These are phyloP conservation scores for Suncus etruscus DNA, from an alignment of 2,113 vertebrate genomes.

Conservation along the genomic window DNA sequence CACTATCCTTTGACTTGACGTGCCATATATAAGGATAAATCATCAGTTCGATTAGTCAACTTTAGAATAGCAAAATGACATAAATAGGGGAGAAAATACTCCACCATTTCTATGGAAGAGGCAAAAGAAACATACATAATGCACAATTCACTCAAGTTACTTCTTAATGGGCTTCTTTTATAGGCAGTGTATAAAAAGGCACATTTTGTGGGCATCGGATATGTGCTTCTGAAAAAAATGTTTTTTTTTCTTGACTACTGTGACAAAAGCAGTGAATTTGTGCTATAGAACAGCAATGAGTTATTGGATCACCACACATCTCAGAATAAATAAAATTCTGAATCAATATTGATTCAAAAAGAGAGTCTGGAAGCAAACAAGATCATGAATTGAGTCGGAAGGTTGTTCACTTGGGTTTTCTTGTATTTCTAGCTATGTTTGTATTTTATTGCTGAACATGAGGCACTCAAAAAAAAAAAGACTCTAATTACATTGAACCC, in stretches of 20 bases:
- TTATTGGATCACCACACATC: constrained; percentile 66
- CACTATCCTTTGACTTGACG: background rate
- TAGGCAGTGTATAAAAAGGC: constrained; percentile 48
- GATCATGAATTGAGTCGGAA: constrained; percentile 63
- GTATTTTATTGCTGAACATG: constrained; percentile 44
- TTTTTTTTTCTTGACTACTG: constrained; percentile 65
- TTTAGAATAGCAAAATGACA: constrained; percentile 21
- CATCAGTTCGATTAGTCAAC: background rate
- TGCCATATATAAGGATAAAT: background rate
- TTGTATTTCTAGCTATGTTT: constrained; percentile 61
- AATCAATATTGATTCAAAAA: constrained; percentile 72
- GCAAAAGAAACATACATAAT: constrained; percentile 28
- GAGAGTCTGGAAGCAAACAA: constrained; percentile 56
- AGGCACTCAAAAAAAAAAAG: constrained; percentile 4
- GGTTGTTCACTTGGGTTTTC: constrained; percentile 49
- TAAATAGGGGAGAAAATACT: too few species aligned
- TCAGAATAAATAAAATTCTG: constrained; percentile 74
- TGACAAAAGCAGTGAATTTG: constrained; percentile 64
- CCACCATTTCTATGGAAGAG: background rate
- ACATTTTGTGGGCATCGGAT: background rate
- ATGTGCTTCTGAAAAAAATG: constrained; percentile 53
- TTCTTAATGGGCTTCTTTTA: constrained; percentile 53
- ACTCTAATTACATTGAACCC: constrained; percentile 46
- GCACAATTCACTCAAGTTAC: background rate
- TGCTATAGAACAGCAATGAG: constrained; percentile 38